These are phyloP conservation scores for Noctilio leporinus DNA, from an alignment of 2,113 vertebrate genomes.

Conservation along the genomic window DNA sequence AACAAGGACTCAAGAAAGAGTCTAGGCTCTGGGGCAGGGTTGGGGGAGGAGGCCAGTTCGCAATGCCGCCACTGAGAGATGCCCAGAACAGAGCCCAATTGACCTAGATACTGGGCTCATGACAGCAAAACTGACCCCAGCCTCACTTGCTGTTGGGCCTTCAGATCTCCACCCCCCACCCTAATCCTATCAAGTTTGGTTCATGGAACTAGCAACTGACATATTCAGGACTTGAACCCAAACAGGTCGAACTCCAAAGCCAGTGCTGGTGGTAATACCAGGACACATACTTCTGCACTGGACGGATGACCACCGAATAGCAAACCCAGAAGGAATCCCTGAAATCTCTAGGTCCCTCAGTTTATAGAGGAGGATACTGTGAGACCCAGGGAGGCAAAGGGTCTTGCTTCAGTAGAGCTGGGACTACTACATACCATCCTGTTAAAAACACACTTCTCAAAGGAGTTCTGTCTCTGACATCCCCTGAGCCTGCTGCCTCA, in stretches of 20 bases:
- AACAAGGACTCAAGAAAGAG: background rate
- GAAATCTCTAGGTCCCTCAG: background rate
- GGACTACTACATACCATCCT: no score
- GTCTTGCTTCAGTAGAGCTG: no score
- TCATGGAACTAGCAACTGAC: background rate
- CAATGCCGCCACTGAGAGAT: background rate
- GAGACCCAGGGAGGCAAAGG: background rate
- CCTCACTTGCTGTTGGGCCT: background rate
- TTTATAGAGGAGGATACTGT: background rate
- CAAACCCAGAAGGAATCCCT: background rate
- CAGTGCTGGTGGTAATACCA: background rate
- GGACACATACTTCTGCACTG: background rate
- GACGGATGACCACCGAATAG: background rate
- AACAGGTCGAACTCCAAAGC: background rate
- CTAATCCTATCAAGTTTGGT: background rate
- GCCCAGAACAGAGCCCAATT: background rate
- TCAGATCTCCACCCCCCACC: background rate
- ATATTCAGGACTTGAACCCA: background rate
- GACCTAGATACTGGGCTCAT: background rate
- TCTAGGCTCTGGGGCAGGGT: no score
- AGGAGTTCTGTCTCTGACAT: no score
- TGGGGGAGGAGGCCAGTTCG: no score
- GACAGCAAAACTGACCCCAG: background rate
- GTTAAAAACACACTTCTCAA: no score
- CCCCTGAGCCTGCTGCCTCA: no score